Evolutionary conservation across 2,113 vertebrate genomes (phyloP).

Genomic region (Empidonax traillii): DNA sequence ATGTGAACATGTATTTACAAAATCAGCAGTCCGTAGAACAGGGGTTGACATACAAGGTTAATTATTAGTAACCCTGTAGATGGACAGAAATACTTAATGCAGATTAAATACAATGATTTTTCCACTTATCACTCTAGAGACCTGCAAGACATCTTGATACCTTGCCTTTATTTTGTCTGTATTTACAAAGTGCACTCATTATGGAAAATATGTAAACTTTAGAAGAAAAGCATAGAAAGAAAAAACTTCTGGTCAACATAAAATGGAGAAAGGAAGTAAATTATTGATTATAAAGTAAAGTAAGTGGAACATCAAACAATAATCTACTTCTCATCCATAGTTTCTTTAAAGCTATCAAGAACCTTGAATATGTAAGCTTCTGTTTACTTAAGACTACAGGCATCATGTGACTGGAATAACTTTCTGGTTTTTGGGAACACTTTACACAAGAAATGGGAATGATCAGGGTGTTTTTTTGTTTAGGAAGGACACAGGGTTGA

Average conservation of each 20-base stretch:
- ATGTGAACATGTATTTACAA: constrained; percentile 60
- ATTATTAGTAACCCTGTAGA: constrained; percentile 19
- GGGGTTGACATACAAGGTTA: constrained; percentile 33
- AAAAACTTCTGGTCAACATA: not conserved
- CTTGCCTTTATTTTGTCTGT: not conserved
- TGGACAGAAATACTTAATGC: not conserved
- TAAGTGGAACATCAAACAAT: not conserved
- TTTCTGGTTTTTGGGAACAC: not conserved
- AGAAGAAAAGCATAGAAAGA: not conserved
- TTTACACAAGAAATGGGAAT: not conserved
- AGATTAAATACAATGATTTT: constrained; percentile 19
- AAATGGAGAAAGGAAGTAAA: not conserved
- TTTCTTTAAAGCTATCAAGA: not conserved
- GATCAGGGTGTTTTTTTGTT: not conserved
- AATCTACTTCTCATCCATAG: not conserved
- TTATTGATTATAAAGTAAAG: not conserved
- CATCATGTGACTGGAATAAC: not conserved
- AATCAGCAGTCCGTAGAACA: constrained; percentile 53
- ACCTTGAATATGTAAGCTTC: not conserved
- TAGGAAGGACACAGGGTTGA: not conserved
- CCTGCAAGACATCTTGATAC: not conserved
- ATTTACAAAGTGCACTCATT: not conserved
- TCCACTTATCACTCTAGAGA: constrained; percentile 9
- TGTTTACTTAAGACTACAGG: not conserved
- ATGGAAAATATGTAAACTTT: not conserved